Evolutionary conservation across 1,140 invertebrate species (phyloP).

Genomic region (Bicyclus anynana): DNA sequence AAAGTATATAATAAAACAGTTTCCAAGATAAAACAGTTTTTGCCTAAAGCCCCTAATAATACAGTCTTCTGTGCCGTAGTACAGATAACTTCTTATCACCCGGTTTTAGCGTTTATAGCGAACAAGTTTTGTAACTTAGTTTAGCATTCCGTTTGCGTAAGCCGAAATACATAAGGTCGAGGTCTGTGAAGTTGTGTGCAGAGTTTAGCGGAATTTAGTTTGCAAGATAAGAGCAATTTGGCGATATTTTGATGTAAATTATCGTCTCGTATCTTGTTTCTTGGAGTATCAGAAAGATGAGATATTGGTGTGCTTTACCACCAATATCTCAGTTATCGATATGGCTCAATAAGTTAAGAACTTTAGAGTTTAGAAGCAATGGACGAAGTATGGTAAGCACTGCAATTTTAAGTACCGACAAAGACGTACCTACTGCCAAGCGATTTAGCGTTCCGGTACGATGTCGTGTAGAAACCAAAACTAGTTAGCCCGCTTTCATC

Average conservation of each 20-base stretch:
- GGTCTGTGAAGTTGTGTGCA: conserved; percentile 11
- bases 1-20: conserved; percentile 20
- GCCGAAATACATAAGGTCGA: conserved; percentile 38
- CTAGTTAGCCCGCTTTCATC: too few relatives aligned
- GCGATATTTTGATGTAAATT: conserved; percentile 1
- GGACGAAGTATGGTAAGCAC: too few relatives aligned
- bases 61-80: conserved; percentile 28
- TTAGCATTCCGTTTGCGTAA: conserved; percentile 40
- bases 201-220: background rate
- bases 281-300: too few relatives aligned
- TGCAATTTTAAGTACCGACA: too few relatives aligned
- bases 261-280: background rate
- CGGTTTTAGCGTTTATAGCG: conserved; percentile 36
- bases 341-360: too few relatives aligned
- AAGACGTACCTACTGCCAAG: too few relatives aligned
- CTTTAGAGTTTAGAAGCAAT: too few relatives aligned
- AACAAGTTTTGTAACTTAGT: conserved; percentile 37
- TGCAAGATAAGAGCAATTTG: background rate
- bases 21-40: conserved; percentile 15
- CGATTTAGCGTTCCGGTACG: too few relatives aligned
- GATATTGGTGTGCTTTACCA: too few relatives aligned
- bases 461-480: too few relatives aligned
- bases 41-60: conserved; percentile 24
- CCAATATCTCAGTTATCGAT: too few relatives aligned
- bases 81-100: conserved; percentile 41